Conservation (phyloP, 2,888 invertebrate species). For the Mimumesa dahlbomi region DNA sequence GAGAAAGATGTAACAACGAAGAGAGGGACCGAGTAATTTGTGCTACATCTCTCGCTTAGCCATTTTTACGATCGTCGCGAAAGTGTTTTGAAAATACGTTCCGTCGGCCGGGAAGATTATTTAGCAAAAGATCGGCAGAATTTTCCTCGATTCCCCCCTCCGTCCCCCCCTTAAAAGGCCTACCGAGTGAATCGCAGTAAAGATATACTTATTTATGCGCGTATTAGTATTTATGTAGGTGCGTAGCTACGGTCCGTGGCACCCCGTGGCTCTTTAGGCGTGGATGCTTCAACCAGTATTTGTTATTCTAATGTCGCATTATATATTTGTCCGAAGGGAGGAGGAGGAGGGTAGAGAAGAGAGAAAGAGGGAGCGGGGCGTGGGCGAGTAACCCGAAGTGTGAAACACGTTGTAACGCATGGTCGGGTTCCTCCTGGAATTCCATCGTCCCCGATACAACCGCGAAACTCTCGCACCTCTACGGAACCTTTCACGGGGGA, state of each 20-base stretch:
- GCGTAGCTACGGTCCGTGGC: conserved; percentile 59
- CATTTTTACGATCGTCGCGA: conserved; percentile 20
- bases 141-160: conserved; percentile 45
- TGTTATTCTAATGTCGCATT: conserved; percentile 79
- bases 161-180: no score
- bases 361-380: no score
- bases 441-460: conserved; percentile 54
- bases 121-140: conserved; percentile 42
- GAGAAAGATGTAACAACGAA: neutral
- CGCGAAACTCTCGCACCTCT: neutral
- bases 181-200: conserved; percentile 40
- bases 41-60: neutral
- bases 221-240: conserved; percentile 68
- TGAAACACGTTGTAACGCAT: conserved; percentile 77
- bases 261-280: conserved; percentile 74
- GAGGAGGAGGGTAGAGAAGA: no score
- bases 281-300: conserved; percentile 77
- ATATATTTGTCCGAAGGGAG: conserved; percentile 74
- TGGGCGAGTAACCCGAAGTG: conserved; percentile 75
- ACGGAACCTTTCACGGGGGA: conserved; percentile 26
- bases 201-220: conserved; percentile 62
- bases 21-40: neutral
- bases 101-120: neutral
- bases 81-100: neutral
- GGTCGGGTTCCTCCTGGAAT: conserved; percentile 71